These are phyloP conservation scores for Sarcophaga peregrina DNA, from an alignment of 1,140 invertebrate genomes.

Conservation along the genomic window DNA sequence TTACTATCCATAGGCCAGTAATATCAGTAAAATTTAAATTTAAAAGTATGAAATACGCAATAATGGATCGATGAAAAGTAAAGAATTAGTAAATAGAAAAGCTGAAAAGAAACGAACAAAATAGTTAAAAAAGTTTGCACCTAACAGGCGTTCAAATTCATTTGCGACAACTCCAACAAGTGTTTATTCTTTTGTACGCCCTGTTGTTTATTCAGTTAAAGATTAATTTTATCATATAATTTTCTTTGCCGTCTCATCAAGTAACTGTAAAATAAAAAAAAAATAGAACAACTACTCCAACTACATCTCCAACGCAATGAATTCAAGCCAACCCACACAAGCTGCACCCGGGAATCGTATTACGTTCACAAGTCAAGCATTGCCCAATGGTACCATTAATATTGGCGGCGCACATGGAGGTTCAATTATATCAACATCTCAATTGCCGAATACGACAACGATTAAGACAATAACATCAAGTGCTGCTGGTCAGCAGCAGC, in stretches of 20 bases:
- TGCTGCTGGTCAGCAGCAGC: slow-evolving; percentile 48
- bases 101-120: not conserved
- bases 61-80: not conserved
- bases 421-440: slow-evolving; percentile 61
- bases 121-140: too few species aligned
- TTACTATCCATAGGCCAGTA: not conserved
- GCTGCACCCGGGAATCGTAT: slow-evolving; percentile 63
- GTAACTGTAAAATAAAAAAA: not conserved
- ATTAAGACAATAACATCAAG: slow-evolving; percentile 68
- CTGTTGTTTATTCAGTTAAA: not conserved
- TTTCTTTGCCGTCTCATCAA: slow-evolving; percentile 15
- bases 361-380: slow-evolving; percentile 69
- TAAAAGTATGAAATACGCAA: not conserved
- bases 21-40: not conserved
- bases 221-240: slow-evolving; percentile 1
- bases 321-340: slow-evolving; percentile 59
- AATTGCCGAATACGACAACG: slow-evolving; percentile 66
- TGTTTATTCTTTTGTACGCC: not conserved
- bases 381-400: slow-evolving; percentile 72
- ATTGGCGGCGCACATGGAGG: slow-evolving; percentile 57
- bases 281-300: not conserved
- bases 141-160: too few species aligned
- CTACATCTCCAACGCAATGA: slow-evolving; percentile 50
- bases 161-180: too few species aligned
- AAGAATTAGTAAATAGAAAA: not conserved